phyloP scores from a whole-genome alignment of 2,113 vertebrate species.

The Pampusana beccarii region DNA sequence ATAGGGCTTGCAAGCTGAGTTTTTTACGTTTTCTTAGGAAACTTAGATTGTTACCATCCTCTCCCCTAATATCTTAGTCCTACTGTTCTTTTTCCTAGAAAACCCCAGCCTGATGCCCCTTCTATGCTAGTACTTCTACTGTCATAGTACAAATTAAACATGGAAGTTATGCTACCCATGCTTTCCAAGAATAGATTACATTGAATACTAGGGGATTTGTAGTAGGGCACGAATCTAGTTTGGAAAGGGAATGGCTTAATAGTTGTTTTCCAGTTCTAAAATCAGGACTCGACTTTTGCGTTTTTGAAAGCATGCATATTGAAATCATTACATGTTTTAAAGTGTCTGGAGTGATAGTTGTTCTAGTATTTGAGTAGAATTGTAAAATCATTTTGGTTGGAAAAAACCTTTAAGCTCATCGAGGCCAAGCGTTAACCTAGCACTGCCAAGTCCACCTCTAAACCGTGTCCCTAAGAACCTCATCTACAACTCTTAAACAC shows the following conservation, averaged over 20 bases:
- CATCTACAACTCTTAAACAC: too few species aligned
- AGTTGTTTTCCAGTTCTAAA: not conserved
- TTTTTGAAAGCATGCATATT: not conserved
- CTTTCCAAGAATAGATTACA: not conserved
- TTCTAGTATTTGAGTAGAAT: not conserved
- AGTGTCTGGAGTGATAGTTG: not conserved
- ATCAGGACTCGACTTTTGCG: not conserved
- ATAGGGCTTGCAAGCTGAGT: rapidly evolving
- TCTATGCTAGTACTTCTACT: not conserved
- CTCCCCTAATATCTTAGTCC: not conserved
- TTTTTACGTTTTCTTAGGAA: not conserved
- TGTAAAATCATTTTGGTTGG: too few species aligned
- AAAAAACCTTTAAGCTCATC: too few species aligned
- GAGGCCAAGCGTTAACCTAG: too few species aligned
- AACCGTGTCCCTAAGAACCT: too few species aligned
- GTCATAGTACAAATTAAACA: not conserved
- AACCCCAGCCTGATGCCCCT: not conserved
- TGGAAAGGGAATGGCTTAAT: not conserved
- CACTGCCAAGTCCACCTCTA: too few species aligned
- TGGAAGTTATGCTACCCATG: not conserved
- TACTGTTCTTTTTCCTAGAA: not conserved
- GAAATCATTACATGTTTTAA: not conserved
- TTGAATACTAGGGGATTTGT: not conserved
- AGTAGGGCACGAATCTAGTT: not conserved
- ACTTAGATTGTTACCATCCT: not conserved